phyloP scores from a whole-genome alignment of 2,888 invertebrate species.

The Drosophila suboccidentalis region DNA sequence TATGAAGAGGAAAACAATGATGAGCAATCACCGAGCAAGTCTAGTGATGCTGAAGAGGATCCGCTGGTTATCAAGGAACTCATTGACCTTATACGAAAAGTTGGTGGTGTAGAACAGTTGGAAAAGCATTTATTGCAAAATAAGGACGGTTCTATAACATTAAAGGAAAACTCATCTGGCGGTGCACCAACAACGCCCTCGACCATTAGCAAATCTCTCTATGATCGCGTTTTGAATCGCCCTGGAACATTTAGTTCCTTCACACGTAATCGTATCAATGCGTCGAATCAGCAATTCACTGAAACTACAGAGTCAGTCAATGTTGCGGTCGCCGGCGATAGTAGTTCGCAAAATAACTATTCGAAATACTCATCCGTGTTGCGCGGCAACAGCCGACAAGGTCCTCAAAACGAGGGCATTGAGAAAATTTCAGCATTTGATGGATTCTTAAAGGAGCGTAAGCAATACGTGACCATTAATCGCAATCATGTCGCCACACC shows the following conservation, averaged over 20 bases:
- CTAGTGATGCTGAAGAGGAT: slow-evolving; percentile 84
- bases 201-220: slow-evolving; percentile 91
- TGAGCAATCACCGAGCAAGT: slow-evolving; percentile 48
- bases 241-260: slow-evolving; percentile 81
- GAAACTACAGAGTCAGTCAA: slow-evolving; percentile 17
- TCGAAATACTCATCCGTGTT: slow-evolving; percentile 88
- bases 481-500: slow-evolving; percentile 87
- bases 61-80: slow-evolving; percentile 91
- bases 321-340: background rate
- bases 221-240: slow-evolving; percentile 90
- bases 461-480: slow-evolving; percentile 90
- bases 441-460: slow-evolving; percentile 86
- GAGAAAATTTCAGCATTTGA: slow-evolving; percentile 84
- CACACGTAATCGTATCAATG: slow-evolving; percentile 80
- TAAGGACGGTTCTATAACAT: slow-evolving; percentile 86
- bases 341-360: slow-evolving; percentile 37
- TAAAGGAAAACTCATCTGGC: slow-evolving; percentile 84
- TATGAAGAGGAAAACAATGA: slow-evolving; percentile 86
- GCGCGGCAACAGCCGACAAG: slow-evolving; percentile 87
- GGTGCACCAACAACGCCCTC: slow-evolving; percentile 87
- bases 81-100: slow-evolving; percentile 93
- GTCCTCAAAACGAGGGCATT: slow-evolving; percentile 87
- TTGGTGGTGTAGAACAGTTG: slow-evolving; percentile 94
- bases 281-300: slow-evolving; percentile 9
- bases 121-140: slow-evolving; percentile 91